Evolutionary conservation across 2,797 vertebrate species (phyloP).

Genomic region (Tokudaia tokunoshimensis): DNA sequence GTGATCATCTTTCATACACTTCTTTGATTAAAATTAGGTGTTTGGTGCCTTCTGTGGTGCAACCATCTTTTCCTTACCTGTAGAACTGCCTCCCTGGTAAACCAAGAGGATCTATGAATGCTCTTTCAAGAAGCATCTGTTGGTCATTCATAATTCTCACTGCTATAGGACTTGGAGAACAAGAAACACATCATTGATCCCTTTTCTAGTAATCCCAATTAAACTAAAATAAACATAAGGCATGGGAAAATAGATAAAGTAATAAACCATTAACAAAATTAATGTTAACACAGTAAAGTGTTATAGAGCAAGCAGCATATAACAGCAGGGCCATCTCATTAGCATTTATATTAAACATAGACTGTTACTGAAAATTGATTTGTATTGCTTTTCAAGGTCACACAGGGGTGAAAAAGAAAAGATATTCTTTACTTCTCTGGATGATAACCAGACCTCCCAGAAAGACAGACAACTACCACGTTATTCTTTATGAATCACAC

Average conservation of each 20-base stretch:
- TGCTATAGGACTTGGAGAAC: conserved; percentile 89
- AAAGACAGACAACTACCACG: not conserved
- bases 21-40: not conserved
- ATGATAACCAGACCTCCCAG: not conserved
- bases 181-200: conserved; percentile 25
- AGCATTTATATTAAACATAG: not conserved
- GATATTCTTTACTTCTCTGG: not conserved
- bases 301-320: not conserved
- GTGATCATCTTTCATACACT: not conserved
- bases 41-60: not conserved
- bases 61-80: conserved; percentile 88
- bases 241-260: not conserved
- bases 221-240: conserved; percentile 52
- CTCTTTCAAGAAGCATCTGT: conserved; percentile 96
- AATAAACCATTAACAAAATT: conserved; percentile 18
- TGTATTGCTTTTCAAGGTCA: not conserved
- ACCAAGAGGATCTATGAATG: conserved; percentile 96
- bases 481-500: not conserved
- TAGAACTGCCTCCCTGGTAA: conserved; percentile 96
- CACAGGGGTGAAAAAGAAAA: not conserved
- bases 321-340: not conserved
- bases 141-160: conserved; percentile 95
- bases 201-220: conserved; percentile 19
- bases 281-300: not conserved
- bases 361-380: not conserved